Percentiles rank a stretch among this genome's conserved stretches.
Evolutionary conservation across 2,797 vertebrate species (phyloP).

Genomic region (Avahi laniger): DNA sequence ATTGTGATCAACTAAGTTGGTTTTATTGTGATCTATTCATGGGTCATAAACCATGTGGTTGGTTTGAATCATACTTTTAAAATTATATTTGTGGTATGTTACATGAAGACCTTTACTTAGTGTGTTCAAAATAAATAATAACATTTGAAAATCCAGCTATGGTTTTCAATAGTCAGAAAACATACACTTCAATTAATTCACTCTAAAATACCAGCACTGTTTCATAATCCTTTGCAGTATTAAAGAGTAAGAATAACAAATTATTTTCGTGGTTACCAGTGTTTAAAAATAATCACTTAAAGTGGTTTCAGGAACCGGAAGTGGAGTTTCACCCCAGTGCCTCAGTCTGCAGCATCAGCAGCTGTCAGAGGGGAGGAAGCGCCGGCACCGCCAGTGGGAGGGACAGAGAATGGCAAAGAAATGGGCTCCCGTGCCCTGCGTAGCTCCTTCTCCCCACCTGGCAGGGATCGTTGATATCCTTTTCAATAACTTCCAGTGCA

Average conservation of each 20-base stretch:
- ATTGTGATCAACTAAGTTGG: background rate
- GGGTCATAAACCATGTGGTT: background rate
- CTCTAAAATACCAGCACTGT: conserved; percentile 1
- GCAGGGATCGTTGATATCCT: background rate
- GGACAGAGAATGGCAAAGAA: background rate
- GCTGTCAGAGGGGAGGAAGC: background rate
- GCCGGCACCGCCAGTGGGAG: background rate
- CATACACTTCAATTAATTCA: conserved; percentile 16
- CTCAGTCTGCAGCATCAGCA: background rate
- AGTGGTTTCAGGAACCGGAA: conserved; percentile 22
- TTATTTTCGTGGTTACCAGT: conserved; percentile 55
- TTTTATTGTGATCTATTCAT: background rate
- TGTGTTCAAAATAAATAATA: conserved; percentile 9
- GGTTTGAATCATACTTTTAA: conserved; percentile 4
- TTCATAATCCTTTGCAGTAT: conserved; percentile 5
- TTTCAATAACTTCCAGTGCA: background rate
- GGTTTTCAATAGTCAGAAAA: conserved; percentile 32
- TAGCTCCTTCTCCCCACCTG: background rate
- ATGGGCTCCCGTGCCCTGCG: background rate
- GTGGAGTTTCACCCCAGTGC: conserved; percentile 20
- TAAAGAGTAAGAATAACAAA: conserved; percentile 65
- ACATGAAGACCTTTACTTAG: background rate
- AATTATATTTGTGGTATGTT: background rate
- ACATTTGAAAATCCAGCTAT: background rate
- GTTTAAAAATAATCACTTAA: conserved; percentile 58